Percentiles rank a stretch among this genome's conserved stretches.
Evolutionary conservation across 2,888 invertebrate genomes (phyloP).

Genomic region (Lithosia quadra): DNA sequence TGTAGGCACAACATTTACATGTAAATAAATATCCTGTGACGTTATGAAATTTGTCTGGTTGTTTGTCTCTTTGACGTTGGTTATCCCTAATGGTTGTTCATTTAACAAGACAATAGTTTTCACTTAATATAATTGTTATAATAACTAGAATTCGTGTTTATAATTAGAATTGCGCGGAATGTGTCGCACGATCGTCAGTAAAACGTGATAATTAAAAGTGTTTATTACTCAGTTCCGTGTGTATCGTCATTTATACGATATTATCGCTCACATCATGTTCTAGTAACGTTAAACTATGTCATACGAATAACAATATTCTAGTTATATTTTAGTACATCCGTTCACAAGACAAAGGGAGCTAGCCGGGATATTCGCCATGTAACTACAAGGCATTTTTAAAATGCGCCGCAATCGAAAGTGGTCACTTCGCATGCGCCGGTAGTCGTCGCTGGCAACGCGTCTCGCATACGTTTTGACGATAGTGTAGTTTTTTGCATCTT

Average conservation of each 20-base stretch:
- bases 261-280: conserved; percentile 37
- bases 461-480: conserved; percentile 63
- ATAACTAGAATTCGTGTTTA: conserved; percentile 4
- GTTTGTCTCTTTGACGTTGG: conserved; percentile 4
- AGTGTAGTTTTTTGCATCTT: conserved; percentile 78
- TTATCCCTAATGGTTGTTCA: neutral
- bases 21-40: conserved; percentile 43
- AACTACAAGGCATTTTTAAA: conserved; percentile 61
- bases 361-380: conserved; percentile 54
- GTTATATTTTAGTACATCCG: conserved; percentile 55
- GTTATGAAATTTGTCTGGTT: conserved; percentile 19
- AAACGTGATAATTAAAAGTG: conserved; percentile 38
- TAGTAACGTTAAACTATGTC: conserved; percentile 27
- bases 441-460: conserved; percentile 62
- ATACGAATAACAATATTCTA: conserved; percentile 53
- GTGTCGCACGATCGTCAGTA: conserved; percentile 12
- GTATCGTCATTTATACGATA: conserved; percentile 29
- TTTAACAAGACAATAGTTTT: neutral
- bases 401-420: conserved; percentile 81
- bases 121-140: conserved; percentile 1
- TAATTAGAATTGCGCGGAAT: conserved; percentile 16
- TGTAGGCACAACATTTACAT: conserved; percentile 24
- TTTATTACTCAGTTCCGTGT: conserved; percentile 42
- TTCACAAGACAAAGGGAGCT: conserved; percentile 62
- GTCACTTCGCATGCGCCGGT: conserved; percentile 73